These are phyloP conservation scores for Camponotus pennsylvanicus DNA, from an alignment of 1,140 invertebrate species.

Conservation along the genomic window DNA sequence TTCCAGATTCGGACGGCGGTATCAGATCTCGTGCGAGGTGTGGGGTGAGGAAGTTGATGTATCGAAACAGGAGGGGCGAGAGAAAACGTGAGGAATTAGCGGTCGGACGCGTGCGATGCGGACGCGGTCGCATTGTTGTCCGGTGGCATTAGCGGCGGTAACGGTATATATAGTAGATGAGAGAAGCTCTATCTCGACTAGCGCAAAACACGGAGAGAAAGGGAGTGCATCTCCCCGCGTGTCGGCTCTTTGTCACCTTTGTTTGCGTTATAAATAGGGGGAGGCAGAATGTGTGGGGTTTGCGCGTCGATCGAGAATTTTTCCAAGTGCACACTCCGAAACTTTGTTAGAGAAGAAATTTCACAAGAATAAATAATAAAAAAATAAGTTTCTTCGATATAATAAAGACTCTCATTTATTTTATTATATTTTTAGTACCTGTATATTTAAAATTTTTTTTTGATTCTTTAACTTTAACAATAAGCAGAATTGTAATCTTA, in stretches of 20 bases:
- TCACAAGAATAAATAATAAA: not conserved
- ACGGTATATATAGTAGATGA: conserved; percentile 68
- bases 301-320: conserved; percentile 41
- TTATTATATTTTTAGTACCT: not conserved
- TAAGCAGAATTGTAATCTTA: not conserved
- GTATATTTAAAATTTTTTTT: not conserved
- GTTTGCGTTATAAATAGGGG: conserved; percentile 50
- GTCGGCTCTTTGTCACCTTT: conserved; percentile 69
- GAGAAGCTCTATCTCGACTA: conserved; percentile 52
- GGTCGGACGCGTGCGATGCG: conserved; percentile 80
- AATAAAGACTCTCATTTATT: not conserved
- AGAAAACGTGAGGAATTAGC: conserved; percentile 82
- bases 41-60: conserved; percentile 39
- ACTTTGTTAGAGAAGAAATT: not conserved
- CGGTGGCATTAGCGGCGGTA: conserved; percentile 76
- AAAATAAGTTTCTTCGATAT: not conserved
- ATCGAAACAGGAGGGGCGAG: conserved; percentile 55
- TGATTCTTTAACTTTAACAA: not conserved
- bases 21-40: conserved; percentile 28
- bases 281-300: not conserved
- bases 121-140: conserved; percentile 80
- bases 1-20: conserved; percentile 62
- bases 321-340: conserved; percentile 7
- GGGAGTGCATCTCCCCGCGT: conserved; percentile 37
- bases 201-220: conserved; percentile 27